Base-by-base conservation (phyloP, 2,113 vertebrate genomes). In the Nansenia antarctica region DNA sequence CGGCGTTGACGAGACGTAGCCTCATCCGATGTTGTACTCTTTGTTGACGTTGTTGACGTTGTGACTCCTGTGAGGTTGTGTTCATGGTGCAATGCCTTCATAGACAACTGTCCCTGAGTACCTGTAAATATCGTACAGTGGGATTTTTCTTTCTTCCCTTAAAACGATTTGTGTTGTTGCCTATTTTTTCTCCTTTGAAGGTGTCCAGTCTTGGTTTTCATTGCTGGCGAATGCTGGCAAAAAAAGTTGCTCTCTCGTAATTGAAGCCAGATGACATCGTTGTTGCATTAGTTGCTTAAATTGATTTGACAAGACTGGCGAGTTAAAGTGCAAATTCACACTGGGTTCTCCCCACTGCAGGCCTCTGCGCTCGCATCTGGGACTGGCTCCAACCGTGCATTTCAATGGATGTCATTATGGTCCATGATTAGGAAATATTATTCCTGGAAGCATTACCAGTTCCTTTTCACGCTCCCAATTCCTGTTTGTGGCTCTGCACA, bases 251-350 rank as follows among this genome's bases (percentile, higher is more conserved):
- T 9, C 15, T 31, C 29, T 58, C 26, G 2, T 15, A 6, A n/a
- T 8, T 3, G 42, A n/a, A 30, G 54, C 14, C 27, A 18, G 29
- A 30, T 14, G 45, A 58, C 3, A 12, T 30, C 54, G 5, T 31
- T 31, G 18, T 58, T 58, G 14, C 27, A 29, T 58, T 31, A 58
- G 5, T 9, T 15, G 3, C 5, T 12, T n/a, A 26, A 63, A 74
- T 52, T 63, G 63, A 70, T 66, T 30, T 60, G 78, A 79, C 69
- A 69, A 72, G 69, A 20, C 6, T 37, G 57, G 75, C 79, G 76
- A 81, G 67, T 79, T 73, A 76, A 49, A 49, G 31, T 65, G 20
- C 47, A 45, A 63, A 55, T 55, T 55, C 67, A 31, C 45, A 12
- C 67, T 53, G 58, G 70, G 73, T 20, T 65, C 62, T 72, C 70